phyloP scores from a whole-genome alignment of 2,797 vertebrate species.

The Clarias platycephalus region DNA sequence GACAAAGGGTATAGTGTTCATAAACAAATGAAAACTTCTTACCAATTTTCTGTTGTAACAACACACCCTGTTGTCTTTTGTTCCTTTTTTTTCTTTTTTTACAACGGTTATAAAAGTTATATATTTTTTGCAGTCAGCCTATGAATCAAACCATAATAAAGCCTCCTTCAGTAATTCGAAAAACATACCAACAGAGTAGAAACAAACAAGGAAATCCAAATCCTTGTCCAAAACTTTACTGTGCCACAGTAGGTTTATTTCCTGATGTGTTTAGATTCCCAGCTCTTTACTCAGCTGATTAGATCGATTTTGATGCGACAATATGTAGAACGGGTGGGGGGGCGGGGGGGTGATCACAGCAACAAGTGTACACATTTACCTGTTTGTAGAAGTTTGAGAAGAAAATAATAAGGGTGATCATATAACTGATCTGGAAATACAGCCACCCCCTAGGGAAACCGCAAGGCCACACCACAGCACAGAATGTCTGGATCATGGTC shows the following conservation, averaged over 20 bases:
- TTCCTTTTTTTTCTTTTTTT: background rate
- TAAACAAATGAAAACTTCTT: background rate
- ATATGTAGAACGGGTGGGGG: too few relatives aligned
- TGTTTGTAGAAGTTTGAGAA: slow-evolving; percentile 95
- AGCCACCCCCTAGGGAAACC: slow-evolving; percentile 89
- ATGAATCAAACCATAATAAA: background rate
- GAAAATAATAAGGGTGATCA: slow-evolving; percentile 87
- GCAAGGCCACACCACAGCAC: slow-evolving; percentile 88
- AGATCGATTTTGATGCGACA: background rate
- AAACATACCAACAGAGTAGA: too few relatives aligned
- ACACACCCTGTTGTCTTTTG: background rate
- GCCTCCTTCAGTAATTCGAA: background rate
- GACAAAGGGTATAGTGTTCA: background rate
- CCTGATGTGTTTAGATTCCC: background rate
- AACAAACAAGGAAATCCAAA: background rate
- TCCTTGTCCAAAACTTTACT: background rate
- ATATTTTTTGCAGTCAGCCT: background rate
- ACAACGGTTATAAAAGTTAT: background rate
- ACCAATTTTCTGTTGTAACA: background rate
- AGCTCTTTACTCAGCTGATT: background rate
- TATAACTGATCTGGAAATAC: slow-evolving; percentile 91
- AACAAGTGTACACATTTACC: slow-evolving; percentile 69
- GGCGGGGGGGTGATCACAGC: background rate
- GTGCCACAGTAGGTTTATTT: background rate
- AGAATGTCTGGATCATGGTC: slow-evolving; percentile 88